Evolutionary conservation across 2,113 vertebrate genomes (phyloP), one percentile per base, ranked within the genome.

Genomic region (Syngnathus typhle): DNA sequence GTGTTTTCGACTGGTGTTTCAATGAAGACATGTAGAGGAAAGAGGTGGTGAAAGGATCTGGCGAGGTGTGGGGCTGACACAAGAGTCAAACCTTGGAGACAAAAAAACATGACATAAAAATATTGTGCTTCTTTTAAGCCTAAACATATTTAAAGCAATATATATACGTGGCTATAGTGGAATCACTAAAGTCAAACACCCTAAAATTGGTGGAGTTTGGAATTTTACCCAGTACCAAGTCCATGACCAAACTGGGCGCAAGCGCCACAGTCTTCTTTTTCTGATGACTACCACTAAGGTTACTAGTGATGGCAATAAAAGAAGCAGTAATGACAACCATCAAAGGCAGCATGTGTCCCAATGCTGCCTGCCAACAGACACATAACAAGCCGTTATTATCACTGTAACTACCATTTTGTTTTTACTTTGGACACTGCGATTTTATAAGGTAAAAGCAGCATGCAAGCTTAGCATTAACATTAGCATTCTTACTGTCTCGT

Each of bases 51-150:
- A 61, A 98, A 99, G 65, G 97, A 98, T 15, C 96, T 88, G 75
- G 96, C 96, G 65, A 99, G 85, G 67, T 98, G 97, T 60, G 96
- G 96, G n/a, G 97, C 97, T 37, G 95, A 97, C 52, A 98, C 97
- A 80, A 99, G 87, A 0, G 96, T 98, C 79, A 99, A 90, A 80
- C 95, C 97, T 99, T 44, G 15, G 59, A 60, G 11, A 81, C 27
- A 58, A 69, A 5, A 70, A 16, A 51, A 7, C 38, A 36, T 36
- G 55, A 13, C 55, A 36, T 56, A 4, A 36, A 5, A 27, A 36
- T 6, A 56, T 15, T 55, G 55, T 10, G 27, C n/a, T 23, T 62
- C 43, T 23, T 44, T 32, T 13, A 62, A 44, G 21, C 6, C 12
- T 7, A 23, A 4, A 23, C 41, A 27, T 38, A 39, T 8, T 46